These are phyloP conservation scores for Periplaneta americana DNA, from an alignment of 1,140 invertebrate genomes.

Conservation along the genomic window DNA sequence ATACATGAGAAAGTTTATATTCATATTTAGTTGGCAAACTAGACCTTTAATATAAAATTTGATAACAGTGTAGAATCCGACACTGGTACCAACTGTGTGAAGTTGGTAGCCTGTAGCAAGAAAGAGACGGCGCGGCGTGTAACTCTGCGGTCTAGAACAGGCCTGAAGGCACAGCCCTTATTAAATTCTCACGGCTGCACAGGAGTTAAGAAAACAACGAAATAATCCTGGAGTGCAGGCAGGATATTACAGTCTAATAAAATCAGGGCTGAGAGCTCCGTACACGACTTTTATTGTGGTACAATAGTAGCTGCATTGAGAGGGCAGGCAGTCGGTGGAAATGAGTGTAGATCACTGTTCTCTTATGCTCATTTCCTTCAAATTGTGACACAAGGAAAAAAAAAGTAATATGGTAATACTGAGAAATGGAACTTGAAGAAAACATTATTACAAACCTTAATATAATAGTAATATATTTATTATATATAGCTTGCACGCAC, in stretches of 20 bases:
- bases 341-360: too few relatives aligned
- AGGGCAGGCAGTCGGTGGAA: not conserved
- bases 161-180: not conserved
- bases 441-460: too few relatives aligned
- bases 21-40: too few relatives aligned
- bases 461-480: too few relatives aligned
- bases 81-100: not conserved
- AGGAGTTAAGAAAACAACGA: not conserved
- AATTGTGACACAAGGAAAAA: too few relatives aligned
- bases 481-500: too few relatives aligned
- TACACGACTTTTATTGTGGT: slow-evolving; percentile 9
- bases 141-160: not conserved
- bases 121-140: not conserved
- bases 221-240: not conserved
- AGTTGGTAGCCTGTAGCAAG: not conserved
- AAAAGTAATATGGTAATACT: too few relatives aligned
- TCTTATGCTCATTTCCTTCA: too few relatives aligned
- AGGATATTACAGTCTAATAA: slow-evolving; percentile 3
- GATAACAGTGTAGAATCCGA: too few relatives aligned
- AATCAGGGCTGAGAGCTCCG: slow-evolving; percentile 1
- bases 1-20: too few relatives aligned
- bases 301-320: not conserved
- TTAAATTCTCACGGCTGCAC: slow-evolving; percentile 9
- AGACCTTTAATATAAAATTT: too few relatives aligned
- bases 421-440: too few relatives aligned